Conservation (phyloP, 2,113 vertebrate species). For the Rhinolophus sinicus region DNA sequence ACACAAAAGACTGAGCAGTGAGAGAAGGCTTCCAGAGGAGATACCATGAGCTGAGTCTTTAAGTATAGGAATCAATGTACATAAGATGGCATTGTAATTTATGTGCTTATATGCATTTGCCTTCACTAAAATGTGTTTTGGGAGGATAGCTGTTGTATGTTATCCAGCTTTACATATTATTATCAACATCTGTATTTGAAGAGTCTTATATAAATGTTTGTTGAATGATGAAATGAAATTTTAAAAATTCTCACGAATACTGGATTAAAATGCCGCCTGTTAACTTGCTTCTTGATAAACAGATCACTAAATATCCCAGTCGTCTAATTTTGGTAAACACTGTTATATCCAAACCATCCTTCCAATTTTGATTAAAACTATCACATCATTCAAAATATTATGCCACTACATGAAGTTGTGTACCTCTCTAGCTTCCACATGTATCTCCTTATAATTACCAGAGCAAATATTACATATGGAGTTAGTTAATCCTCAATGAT, state of each 20-base stretch:
- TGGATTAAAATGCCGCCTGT: background rate
- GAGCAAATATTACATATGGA: conserved; percentile 30
- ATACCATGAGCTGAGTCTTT: background rate
- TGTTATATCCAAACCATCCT: conserved; percentile 43
- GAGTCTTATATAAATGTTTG: background rate
- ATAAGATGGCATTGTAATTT: background rate
- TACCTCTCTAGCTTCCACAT: background rate
- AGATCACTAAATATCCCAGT: background rate
- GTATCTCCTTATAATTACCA: conserved; percentile 38
- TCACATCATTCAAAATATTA: background rate
- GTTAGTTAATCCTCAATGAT: conserved; percentile 46
- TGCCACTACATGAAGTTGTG: background rate
- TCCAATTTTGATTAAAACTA: conserved; percentile 32
- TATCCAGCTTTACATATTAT: background rate
- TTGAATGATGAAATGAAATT: background rate
- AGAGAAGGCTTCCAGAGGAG: background rate
- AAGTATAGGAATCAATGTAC: background rate
- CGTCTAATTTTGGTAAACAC: background rate
- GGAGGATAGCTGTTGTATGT: background rate
- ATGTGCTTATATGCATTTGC: background rate
- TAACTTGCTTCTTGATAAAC: background rate
- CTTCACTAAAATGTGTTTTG: background rate
- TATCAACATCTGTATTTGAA: background rate
- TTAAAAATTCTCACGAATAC: background rate
- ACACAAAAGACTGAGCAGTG: background rate